phyloP scores from a whole-genome alignment of 2,113 vertebrate genomes.

The Cyprinodon brontotheroides region DNA sequence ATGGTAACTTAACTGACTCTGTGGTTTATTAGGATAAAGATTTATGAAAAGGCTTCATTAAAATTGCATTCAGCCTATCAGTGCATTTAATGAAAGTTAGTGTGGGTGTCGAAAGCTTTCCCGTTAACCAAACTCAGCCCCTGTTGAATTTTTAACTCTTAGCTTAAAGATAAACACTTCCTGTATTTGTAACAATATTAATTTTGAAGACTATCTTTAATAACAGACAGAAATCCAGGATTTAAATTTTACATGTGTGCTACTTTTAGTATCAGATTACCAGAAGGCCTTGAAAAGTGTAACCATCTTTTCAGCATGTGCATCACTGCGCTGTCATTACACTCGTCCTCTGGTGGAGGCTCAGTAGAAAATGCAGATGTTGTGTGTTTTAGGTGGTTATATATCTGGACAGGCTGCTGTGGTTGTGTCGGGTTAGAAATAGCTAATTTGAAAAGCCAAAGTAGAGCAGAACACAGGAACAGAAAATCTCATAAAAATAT shows the following conservation, averaged over 20 bases:
- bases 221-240: neutral
- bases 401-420: too few species aligned
- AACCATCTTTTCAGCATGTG: neutral
- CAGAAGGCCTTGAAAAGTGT: neutral
- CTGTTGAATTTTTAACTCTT: neutral
- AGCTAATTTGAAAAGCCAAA: neutral
- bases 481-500: neutral
- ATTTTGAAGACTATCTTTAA: neutral
- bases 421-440: neutral
- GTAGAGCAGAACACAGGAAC: neutral
- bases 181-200: neutral
- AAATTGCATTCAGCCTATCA: slow-evolving; percentile 67
- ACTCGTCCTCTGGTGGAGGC: too few species aligned
- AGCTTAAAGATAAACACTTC: neutral
- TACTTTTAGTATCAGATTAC: neutral
- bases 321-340: neutral
- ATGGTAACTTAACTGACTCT: slow-evolving; percentile 41
- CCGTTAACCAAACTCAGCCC: slow-evolving; percentile 44
- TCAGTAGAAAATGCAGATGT: too few species aligned
- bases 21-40: slow-evolving; percentile 63
- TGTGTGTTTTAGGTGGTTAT: neutral
- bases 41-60: slow-evolving; percentile 73
- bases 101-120: slow-evolving; percentile 55
- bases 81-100: slow-evolving; percentile 63
- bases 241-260: neutral